These are phyloP conservation scores for Hemichromis elongatus DNA, from an alignment of 2,113 vertebrate genomes.

Conservation along the genomic window DNA sequence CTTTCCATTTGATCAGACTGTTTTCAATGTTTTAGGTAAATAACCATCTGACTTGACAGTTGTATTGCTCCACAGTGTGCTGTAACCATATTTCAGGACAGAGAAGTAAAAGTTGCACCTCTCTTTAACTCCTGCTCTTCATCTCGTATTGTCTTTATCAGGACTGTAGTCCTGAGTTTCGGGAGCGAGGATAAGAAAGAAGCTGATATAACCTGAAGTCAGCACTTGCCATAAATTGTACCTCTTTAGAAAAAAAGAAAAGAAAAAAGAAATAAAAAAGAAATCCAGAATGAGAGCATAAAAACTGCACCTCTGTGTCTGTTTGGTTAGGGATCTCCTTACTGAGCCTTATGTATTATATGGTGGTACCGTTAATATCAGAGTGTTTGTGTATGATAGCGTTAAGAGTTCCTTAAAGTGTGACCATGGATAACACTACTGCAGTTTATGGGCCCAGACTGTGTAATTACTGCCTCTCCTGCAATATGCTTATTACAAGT, in stretches of 20 bases:
- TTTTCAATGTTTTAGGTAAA: not conserved
- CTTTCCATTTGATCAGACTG: not conserved
- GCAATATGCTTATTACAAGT: constrained; percentile 70
- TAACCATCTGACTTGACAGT: not conserved
- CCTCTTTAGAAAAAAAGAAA: constrained; percentile 8
- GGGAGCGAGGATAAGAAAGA: constrained; percentile 22
- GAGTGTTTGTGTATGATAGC: constrained; percentile 12
- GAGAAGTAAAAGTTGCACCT: not conserved
- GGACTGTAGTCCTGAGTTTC: not conserved
- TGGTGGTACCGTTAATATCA: constrained; percentile 16
- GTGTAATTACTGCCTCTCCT: constrained; percentile 51
- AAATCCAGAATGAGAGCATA: not conserved
- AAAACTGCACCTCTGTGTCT: constrained; percentile 2
- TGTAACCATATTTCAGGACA: not conserved
- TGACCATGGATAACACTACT: constrained; percentile 35
- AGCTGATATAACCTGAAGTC: constrained; percentile 10
- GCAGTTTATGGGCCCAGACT: constrained; percentile 40
- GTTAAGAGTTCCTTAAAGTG: constrained; percentile 24
- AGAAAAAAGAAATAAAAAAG: not conserved
- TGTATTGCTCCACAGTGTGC: not conserved
- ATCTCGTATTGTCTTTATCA: not conserved
- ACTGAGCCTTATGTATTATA: not conserved
- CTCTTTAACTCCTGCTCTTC: not conserved
- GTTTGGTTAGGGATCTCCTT: not conserved
- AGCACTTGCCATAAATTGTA: constrained; percentile 2